These are phyloP conservation scores for Apotomis capreana DNA, from an alignment of 2,888 invertebrate species.

Conservation along the genomic window DNA sequence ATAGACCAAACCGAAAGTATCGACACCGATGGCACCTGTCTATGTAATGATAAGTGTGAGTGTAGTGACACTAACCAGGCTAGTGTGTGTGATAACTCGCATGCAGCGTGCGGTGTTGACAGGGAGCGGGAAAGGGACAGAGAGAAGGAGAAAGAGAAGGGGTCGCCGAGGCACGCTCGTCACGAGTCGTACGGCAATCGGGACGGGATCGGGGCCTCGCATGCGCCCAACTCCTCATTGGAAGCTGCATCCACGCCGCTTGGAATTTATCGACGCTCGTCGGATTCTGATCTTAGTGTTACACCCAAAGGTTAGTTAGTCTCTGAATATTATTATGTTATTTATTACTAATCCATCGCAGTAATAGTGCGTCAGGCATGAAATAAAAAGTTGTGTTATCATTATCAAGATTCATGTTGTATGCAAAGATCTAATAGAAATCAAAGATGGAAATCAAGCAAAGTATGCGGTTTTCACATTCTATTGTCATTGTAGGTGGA, in stretches of 20 bases:
- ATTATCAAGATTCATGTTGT: not conserved
- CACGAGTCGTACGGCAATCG: slow-evolving; percentile 82
- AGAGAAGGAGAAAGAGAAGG: slow-evolving; percentile 60
- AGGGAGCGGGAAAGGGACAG: slow-evolving; percentile 68
- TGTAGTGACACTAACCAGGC: slow-evolving; percentile 68
- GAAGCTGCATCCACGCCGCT: slow-evolving; percentile 77
- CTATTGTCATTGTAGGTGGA: slow-evolving; percentile 83
- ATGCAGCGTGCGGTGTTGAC: slow-evolving; percentile 81
- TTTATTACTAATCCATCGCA: too few relatives aligned
- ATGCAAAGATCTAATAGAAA: too few relatives aligned
- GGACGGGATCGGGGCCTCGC: slow-evolving; percentile 59
- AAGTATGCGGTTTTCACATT: too few relatives aligned
- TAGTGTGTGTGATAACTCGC: slow-evolving; percentile 83
- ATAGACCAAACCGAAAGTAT: slow-evolving; percentile 64
- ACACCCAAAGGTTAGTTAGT: slow-evolving; percentile 92
- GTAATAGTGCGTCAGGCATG: too few relatives aligned
- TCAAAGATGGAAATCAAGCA: too few relatives aligned
- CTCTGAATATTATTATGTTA: not conserved
- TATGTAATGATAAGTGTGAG: slow-evolving; percentile 47
- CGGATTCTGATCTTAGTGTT: slow-evolving; percentile 96
- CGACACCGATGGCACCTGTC: slow-evolving; percentile 59
- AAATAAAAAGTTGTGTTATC: too few relatives aligned
- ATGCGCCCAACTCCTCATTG: slow-evolving; percentile 65
- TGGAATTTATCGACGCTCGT: slow-evolving; percentile 90
- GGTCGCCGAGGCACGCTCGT: slow-evolving; percentile 78